These are phyloP conservation scores for Trichosurus vulpecula DNA, from an alignment of 2,797 vertebrate genomes.

Conservation along the genomic window DNA sequence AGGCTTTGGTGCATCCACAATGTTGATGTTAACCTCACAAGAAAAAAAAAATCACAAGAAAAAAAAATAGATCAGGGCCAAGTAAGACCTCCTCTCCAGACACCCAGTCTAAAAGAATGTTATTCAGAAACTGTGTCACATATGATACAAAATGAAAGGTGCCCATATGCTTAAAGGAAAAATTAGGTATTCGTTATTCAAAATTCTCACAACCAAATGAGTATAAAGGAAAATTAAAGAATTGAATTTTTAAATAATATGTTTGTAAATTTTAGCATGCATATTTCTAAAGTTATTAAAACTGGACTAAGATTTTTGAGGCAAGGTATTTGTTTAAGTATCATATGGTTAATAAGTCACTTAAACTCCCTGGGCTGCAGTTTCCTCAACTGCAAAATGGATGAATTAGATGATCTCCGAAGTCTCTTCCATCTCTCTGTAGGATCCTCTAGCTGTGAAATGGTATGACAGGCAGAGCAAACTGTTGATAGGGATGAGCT, in stretches of 20 bases:
- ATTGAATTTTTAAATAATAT: not conserved
- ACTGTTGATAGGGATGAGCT: constrained; percentile 1
- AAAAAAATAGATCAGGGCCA: not conserved
- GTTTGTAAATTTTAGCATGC: not conserved
- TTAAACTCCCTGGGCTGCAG: not conserved
- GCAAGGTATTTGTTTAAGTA: not conserved
- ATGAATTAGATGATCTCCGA: not conserved
- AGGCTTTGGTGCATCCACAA: not conserved
- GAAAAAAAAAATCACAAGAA: not conserved
- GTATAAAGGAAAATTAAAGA: not conserved
- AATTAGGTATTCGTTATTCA: not conserved
- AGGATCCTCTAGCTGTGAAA: not conserved
- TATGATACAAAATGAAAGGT: not conserved
- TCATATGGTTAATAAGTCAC: not conserved
- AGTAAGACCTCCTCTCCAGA: not conserved
- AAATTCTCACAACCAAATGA: not conserved
- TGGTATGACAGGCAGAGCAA: constrained; percentile 8
- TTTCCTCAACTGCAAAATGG: not conserved
- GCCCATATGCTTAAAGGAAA: not conserved
- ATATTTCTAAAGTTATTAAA: not conserved
- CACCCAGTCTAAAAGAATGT: not conserved
- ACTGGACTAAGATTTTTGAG: not conserved
- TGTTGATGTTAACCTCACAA: not conserved
- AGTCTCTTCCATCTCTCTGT: not conserved
- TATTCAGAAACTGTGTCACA: not conserved